These are phyloP conservation scores for Cremastobaeus sp. DNA, from an alignment of 2,888 invertebrate genomes.

Conservation along the genomic window DNA sequence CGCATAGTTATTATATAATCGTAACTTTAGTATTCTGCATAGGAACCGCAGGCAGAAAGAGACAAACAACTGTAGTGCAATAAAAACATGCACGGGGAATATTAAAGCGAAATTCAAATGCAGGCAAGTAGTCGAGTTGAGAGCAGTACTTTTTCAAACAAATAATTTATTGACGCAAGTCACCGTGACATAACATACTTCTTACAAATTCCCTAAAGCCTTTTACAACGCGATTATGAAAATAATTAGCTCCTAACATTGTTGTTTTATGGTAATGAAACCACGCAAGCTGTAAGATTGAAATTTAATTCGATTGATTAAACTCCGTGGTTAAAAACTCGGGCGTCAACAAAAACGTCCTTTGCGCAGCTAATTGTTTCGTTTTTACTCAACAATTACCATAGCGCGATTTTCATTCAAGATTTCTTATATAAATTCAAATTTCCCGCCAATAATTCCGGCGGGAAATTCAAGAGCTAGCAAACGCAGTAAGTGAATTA, in stretches of 20 bases:
- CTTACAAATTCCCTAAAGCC: constrained; percentile 40
- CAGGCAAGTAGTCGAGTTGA: constrained; percentile 35
- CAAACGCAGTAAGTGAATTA: too few species aligned
- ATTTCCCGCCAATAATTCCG: too few species aligned
- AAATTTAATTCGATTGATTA: too few species aligned
- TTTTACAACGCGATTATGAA: constrained; percentile 38
- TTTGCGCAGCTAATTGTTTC: too few species aligned
- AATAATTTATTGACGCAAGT: constrained; percentile 59
- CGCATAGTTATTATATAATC: constrained; percentile 39
- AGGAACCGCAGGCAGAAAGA: constrained; percentile 28
- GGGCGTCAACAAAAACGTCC: too few species aligned
- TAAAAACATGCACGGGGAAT: constrained; percentile 42
- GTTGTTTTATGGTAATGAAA: constrained; percentile 17
- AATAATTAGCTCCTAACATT: constrained; percentile 35
- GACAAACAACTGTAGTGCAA: constrained; percentile 25
- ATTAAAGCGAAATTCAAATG: constrained; percentile 57
- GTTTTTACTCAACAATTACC: too few species aligned
- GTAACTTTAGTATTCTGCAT: constrained; percentile 29
- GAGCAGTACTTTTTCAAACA: constrained; percentile 48
- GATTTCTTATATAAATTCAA: too few species aligned
- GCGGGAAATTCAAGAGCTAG: too few species aligned
- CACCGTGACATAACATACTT: constrained; percentile 47
- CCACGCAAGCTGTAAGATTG: neutral
- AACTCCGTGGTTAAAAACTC: too few species aligned
- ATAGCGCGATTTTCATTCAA: too few species aligned